Conservation (phyloP, 2,888 invertebrate genomes). For the Campopleginae sp. region DNA sequence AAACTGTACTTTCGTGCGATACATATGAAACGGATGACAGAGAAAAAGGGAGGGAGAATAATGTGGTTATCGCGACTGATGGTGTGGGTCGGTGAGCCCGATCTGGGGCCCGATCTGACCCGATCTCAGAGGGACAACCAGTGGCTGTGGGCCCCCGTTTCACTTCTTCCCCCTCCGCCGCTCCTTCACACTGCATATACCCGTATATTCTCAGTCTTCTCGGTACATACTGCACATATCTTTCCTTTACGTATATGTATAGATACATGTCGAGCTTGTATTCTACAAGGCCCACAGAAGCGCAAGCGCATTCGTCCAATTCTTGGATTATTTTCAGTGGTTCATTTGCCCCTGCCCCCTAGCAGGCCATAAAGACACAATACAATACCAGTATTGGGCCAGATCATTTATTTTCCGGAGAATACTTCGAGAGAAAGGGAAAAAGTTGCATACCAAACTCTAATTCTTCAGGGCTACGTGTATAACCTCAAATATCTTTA, state of each 20-base stretch:
- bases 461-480: neutral
- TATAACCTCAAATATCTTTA: neutral
- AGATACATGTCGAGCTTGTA: conserved; percentile 6
- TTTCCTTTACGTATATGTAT: conserved; percentile 4
- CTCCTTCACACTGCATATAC: neutral
- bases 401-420: neutral
- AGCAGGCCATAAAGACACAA: neutral
- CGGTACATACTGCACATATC: conserved; percentile 18
- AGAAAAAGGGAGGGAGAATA: conserved; percentile 33
- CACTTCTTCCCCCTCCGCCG: conserved; percentile 54
- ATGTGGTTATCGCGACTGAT: conserved; percentile 63
- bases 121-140: conserved; percentile 67
- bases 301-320: conserved; percentile 45
- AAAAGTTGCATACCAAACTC: neutral
- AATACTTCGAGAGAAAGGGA: neutral
- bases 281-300: conserved; percentile 36
- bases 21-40: conserved; percentile 63
- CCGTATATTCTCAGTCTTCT: neutral
- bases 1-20: conserved; percentile 30
- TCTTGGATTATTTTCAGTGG: conserved; percentile 40
- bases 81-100: conserved; percentile 67
- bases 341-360: conserved; percentile 2
- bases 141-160: conserved; percentile 56
- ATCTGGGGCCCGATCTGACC: conserved; percentile 70
- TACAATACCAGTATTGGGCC: conserved; percentile 7